Evolutionary conservation across 2,797 vertebrate genomes (phyloP).

Genomic region (Peromyscus aztecus): DNA sequence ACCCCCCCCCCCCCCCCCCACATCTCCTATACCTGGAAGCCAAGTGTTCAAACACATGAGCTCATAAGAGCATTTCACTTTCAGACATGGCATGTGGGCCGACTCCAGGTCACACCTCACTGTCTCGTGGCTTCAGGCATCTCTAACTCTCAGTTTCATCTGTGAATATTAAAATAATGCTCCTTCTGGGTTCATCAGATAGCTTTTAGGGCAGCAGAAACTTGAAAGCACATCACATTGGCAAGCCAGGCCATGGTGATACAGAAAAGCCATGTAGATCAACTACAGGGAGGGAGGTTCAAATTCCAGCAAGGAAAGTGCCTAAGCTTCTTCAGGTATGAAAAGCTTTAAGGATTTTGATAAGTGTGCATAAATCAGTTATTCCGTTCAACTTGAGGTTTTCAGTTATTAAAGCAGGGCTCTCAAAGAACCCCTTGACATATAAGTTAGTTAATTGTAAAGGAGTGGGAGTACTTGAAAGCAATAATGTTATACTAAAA

Average conservation of each 20-base stretch:
- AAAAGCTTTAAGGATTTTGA: not conserved
- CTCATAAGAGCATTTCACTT: not conserved
- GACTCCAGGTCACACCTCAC: not conserved
- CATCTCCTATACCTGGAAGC: too few relatives aligned
- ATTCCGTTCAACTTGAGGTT: conserved; percentile 17
- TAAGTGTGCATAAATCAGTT: not conserved
- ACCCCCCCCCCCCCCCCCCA: too few relatives aligned
- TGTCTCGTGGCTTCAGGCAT: not conserved
- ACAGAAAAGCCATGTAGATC: not conserved
- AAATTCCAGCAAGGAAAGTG: not conserved
- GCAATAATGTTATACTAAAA: not conserved
- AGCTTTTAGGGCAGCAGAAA: not conserved
- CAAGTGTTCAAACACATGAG: not conserved
- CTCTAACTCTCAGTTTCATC: not conserved
- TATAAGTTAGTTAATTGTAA: not conserved
- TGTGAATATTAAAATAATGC: too few relatives aligned
- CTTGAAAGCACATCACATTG: not conserved
- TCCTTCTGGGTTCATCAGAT: not conserved
- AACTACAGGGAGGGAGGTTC: not conserved
- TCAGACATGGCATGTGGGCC: not conserved
- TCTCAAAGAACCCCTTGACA: not conserved
- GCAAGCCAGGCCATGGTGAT: not conserved
- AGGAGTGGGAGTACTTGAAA: not conserved
- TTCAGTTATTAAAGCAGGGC: conserved; percentile 2
- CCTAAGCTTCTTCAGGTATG: not conserved